Conservation (phyloP, 2,888 invertebrate species). For the Laothoe populi region DNA sequence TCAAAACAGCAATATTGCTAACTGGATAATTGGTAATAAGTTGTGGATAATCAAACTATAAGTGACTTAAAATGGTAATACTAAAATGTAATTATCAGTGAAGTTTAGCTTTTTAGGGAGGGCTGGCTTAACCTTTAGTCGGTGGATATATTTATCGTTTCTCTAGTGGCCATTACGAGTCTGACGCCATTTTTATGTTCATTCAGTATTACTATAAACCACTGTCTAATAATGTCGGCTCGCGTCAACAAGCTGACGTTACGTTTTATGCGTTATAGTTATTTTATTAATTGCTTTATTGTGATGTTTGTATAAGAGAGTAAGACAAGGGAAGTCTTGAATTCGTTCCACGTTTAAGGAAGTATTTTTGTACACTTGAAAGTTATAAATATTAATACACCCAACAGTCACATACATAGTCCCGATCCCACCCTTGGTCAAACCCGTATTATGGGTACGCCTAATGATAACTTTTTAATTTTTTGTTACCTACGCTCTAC, state of each 20-base stretch:
- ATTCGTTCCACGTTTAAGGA: not conserved
- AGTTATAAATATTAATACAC: too few relatives aligned
- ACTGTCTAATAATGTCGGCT: constrained; percentile 34
- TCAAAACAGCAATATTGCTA: too few relatives aligned
- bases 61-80: too few relatives aligned
- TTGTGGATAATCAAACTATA: too few relatives aligned
- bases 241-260: constrained; percentile 42
- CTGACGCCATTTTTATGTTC: constrained; percentile 59
- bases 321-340: not conserved
- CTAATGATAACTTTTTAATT: too few relatives aligned
- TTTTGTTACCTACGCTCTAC: too few relatives aligned
- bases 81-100: too few relatives aligned
- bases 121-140: constrained; percentile 38
- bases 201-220: constrained; percentile 43
- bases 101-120: constrained; percentile 38
- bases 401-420: too few relatives aligned
- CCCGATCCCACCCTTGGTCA: too few relatives aligned
- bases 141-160: constrained; percentile 63
- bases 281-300: constrained; percentile 23
- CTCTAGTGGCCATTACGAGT: constrained; percentile 58
- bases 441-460: too few relatives aligned
- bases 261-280: constrained; percentile 26
- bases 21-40: too few relatives aligned
- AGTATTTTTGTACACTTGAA: not conserved
- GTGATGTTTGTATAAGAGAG: not conserved